phyloP scores from a whole-genome alignment of 1,140 invertebrate species.

The Atta texana region DNA sequence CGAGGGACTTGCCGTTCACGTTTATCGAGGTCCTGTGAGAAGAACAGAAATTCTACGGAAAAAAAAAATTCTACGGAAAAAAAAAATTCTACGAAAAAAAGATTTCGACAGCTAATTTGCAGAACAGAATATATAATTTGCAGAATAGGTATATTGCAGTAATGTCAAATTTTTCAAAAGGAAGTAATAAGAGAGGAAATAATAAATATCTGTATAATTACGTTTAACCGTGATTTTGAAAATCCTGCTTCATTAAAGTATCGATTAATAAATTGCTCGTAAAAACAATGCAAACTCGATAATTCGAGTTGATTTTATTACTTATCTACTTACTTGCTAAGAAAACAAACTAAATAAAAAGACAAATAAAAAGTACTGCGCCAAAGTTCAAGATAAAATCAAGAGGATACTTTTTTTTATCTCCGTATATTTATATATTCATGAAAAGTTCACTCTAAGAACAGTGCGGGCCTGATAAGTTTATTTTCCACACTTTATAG shows the following conservation, averaged over 20 bases:
- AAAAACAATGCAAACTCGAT: background rate
- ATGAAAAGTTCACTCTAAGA: background rate
- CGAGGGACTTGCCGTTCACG: background rate
- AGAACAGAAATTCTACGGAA: background rate
- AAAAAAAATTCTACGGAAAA: background rate
- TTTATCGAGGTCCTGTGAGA: background rate
- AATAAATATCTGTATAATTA: background rate
- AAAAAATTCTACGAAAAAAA: background rate
- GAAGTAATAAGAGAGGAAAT: too few species aligned
- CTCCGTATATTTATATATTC: background rate
- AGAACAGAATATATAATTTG: background rate
- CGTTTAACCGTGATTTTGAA: constrained; percentile 1
- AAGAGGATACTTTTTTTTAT: background rate
- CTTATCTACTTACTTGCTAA: background rate
- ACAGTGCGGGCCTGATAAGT: constrained; percentile 52
- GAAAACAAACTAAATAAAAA: background rate
- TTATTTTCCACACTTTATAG: constrained; percentile 53
- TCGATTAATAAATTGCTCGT: constrained; percentile 10
- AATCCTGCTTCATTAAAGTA: background rate
- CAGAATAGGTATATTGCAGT: background rate
- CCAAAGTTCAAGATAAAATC: constrained; percentile 32
- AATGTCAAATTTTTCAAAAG: background rate
- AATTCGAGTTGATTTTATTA: background rate
- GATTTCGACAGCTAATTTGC: constrained; percentile 4
- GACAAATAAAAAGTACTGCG: background rate